Conservation (phyloP, 2,797 vertebrate species). For the Sarcophilus harrisii region DNA sequence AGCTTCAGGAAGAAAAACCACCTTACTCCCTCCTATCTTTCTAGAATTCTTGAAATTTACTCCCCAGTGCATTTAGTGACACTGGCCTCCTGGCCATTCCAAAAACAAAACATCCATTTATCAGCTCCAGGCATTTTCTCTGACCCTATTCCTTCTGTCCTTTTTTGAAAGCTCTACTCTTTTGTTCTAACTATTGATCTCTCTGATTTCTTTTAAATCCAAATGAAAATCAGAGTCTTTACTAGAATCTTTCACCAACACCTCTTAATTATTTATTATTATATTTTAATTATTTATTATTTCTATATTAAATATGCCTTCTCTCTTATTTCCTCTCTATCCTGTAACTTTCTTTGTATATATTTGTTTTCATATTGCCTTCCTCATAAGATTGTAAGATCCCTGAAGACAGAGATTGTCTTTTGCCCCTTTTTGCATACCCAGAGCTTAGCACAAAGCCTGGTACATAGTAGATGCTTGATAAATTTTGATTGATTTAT, state of each 20-base stretch:
- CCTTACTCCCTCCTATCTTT: neutral
- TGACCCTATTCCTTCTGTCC: neutral
- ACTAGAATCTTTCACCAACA: neutral
- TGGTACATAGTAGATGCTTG: neutral
- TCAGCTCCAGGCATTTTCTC: neutral
- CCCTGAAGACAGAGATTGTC: neutral
- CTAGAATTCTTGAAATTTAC: neutral
- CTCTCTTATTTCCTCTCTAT: neutral
- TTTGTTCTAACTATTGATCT: neutral
- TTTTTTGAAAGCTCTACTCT: neutral
- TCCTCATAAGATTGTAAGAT: neutral
- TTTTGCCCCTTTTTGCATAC: neutral
- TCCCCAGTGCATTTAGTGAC: neutral
- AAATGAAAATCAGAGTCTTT: neutral
- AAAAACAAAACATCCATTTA: neutral
- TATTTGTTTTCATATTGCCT: neutral
- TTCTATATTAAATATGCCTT: no score
- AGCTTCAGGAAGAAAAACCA: neutral
- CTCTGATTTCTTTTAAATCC: neutral
- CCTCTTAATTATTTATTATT: neutral
- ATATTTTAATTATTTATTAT: no score
- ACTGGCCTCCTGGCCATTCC: neutral
- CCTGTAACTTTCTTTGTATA: neutral
- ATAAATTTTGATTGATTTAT: neutral
- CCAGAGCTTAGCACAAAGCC: neutral